A percentile compares a stretch with the other conserved stretches of the same genome.
Conservation (phyloP, 2,888 invertebrate species). For the Candidula unifasciata region DNA sequence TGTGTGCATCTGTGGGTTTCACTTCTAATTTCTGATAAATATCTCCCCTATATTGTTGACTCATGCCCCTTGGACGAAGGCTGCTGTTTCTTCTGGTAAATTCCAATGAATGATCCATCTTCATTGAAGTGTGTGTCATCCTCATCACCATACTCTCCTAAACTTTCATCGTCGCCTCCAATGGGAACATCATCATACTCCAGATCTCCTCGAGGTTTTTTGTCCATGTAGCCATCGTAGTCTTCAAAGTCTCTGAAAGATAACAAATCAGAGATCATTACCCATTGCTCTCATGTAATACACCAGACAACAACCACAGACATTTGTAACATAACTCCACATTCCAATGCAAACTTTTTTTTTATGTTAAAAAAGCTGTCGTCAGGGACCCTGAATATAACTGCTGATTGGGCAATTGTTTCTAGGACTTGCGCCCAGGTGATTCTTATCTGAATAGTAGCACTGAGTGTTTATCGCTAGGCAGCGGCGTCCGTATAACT, state of each 20-base stretch:
- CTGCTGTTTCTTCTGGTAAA: conserved; percentile 51
- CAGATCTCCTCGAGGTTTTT: conserved; percentile 50
- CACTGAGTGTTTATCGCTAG: no score
- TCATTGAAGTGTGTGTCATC: conserved; percentile 58
- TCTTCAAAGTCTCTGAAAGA: conserved; percentile 46
- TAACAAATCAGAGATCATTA: no score
- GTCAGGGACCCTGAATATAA: no score
- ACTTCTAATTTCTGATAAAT: background rate
- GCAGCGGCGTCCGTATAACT: no score
- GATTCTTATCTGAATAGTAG: no score
- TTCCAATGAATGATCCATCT: conserved; percentile 60
- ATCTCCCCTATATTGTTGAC: conserved; percentile 29
- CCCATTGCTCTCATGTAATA: no score
- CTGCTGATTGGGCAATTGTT: no score
- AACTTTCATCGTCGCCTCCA: conserved; percentile 54
- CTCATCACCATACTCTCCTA: conserved; percentile 53
- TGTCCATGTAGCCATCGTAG: conserved; percentile 52
- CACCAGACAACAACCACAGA: no score
- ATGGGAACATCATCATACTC: conserved; percentile 57
- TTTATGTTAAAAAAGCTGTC: no score
- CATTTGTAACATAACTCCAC: no score
- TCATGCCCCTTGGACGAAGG: conserved; percentile 13
- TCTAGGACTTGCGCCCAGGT: no score
- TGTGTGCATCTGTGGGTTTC: background rate
- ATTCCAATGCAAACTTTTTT: no score